Conservation (phyloP, 2,888 invertebrate genomes). For the Leucozona laternaria region DNA sequence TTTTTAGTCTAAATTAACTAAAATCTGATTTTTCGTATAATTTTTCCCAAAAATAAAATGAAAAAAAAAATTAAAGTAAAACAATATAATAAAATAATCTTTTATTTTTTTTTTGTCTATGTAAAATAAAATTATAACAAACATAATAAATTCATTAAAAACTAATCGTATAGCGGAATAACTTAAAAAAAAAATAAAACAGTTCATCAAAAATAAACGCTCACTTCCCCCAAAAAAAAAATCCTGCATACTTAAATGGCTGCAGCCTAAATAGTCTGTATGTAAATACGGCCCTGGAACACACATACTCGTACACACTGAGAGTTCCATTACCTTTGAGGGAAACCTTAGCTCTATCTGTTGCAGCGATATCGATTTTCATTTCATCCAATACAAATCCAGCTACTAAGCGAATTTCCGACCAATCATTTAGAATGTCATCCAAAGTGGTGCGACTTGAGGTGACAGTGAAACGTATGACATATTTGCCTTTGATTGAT, state of each 20-base stretch:
- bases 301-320: conserved; percentile 1
- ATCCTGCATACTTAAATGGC: neutral
- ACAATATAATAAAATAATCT: neutral
- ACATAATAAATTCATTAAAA: neutral
- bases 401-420: conserved; percentile 90
- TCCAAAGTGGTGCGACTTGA: conserved; percentile 92
- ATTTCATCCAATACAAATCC: conserved; percentile 88
- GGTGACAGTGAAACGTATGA: conserved; percentile 96
- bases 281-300: conserved; percentile 4
- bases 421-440: conserved; percentile 93
- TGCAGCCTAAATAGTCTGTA: neutral
- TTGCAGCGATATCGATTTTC: conserved; percentile 84
- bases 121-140: neutral
- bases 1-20: too few relatives aligned
- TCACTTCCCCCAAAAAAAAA: neutral
- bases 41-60: too few relatives aligned
- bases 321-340: conserved; percentile 87
- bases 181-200: too few relatives aligned
- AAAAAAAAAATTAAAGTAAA: neutral
- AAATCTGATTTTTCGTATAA: too few relatives aligned
- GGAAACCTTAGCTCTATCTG: conserved; percentile 87
- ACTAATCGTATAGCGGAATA: neutral
- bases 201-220: neutral
- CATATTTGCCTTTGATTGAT: conserved; percentile 94
- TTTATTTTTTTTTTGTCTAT: neutral